Percentiles rank a stretch among this genome's conserved stretches.
Conservation (phyloP, 2,888 invertebrate species). For the Polymixis flavicincta region DNA sequence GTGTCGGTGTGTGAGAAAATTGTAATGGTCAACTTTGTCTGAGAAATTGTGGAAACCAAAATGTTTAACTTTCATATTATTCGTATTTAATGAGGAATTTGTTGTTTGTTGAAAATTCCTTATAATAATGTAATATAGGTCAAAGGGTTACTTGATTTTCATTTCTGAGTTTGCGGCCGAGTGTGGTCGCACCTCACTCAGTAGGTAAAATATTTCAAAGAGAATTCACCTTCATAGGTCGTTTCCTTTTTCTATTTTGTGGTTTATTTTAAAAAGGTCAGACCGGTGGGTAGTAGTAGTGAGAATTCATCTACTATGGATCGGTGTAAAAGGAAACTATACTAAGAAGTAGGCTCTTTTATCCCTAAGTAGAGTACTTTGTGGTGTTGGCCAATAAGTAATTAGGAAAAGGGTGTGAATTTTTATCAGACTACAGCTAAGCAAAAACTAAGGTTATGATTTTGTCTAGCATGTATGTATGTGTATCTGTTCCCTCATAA, state of each 20-base stretch:
- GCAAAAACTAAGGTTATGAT: no score
- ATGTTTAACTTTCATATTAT: neutral
- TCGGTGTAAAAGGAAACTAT: neutral
- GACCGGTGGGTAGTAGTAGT: neutral
- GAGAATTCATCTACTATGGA: neutral
- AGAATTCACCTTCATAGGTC: neutral
- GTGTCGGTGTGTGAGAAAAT: no score
- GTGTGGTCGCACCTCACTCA: constrained; percentile 9
- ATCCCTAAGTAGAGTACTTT: neutral
- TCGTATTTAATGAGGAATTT: neutral
- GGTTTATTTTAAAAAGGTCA: constrained; percentile 18
- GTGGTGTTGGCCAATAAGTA: neutral
- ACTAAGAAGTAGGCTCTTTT: no score
- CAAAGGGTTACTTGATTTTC: constrained; percentile 5
- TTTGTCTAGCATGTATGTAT: no score
- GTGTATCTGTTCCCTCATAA: no score
- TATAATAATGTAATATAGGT: neutral
- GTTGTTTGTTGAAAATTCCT: neutral
- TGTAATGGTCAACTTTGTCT: no score
- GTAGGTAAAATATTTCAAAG: constrained; percentile 36
- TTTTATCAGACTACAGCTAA: no score
- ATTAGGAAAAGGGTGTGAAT: neutral
- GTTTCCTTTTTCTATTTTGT: constrained; percentile 23
- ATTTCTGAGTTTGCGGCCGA: constrained; percentile 9
- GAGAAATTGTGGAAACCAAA: neutral